A percentile compares a stretch with the other conserved stretches of the same genome.
Conservation (phyloP, 2,888 invertebrate genomes). For the Metalampra italica region DNA sequence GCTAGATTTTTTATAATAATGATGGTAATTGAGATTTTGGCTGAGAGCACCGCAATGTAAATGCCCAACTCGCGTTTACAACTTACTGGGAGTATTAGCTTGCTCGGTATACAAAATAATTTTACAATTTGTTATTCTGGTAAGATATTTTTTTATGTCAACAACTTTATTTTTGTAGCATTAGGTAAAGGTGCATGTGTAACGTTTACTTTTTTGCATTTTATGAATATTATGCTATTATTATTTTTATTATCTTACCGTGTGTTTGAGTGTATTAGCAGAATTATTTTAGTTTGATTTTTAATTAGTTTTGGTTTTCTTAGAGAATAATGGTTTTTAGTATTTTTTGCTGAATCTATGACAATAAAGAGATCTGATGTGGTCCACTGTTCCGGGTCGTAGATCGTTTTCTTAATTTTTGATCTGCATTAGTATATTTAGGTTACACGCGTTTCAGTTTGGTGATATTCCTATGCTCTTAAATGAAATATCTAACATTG, state of each 20-base stretch:
- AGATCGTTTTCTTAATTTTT: constrained; percentile 49
- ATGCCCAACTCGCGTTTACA: constrained; percentile 35
- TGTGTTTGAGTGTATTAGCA: constrained; percentile 77
- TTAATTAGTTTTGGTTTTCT: constrained; percentile 68
- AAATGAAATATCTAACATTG: constrained; percentile 48
- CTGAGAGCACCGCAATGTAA: constrained; percentile 31
- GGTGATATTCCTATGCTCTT: constrained; percentile 62
- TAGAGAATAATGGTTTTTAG: constrained; percentile 74
- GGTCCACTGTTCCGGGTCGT: constrained; percentile 37
- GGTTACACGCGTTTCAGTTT: constrained; percentile 51
- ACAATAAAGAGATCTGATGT: constrained; percentile 81
- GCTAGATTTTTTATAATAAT: constrained; percentile 62
- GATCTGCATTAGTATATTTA: constrained; percentile 68
- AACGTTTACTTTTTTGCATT: constrained; percentile 61
- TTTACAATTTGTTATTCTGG: constrained; percentile 75
- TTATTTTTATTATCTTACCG: constrained; percentile 62
- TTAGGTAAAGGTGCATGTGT: constrained; percentile 77
- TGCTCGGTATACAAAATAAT: constrained; percentile 67
- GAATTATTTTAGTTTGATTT: constrained; percentile 76
- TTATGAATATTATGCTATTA: constrained; percentile 71
- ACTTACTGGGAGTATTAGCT: constrained; percentile 67
- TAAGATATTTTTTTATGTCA: constrained; percentile 74
- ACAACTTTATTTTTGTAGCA: constrained; percentile 72
- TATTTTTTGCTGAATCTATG: constrained; percentile 76
- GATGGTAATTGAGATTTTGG: constrained; percentile 61